Evolutionary conservation across 2,888 invertebrate species (phyloP).

Genomic region (Mesopsocus fuscifrons): DNA sequence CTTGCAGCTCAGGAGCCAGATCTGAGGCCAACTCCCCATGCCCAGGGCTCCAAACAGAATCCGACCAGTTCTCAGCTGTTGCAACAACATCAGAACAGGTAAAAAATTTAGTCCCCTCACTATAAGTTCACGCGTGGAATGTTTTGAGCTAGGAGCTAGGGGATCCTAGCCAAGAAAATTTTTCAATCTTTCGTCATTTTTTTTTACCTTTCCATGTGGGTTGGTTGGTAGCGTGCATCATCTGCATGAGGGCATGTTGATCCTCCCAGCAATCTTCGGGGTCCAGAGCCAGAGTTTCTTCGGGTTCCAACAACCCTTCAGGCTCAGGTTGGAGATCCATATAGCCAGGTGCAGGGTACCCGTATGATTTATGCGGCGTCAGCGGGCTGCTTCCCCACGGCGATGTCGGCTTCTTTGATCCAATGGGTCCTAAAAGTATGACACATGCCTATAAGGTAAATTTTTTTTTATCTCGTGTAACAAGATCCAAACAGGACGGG

Average conservation of each 20-base stretch:
- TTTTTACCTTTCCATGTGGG: constrained; percentile 6
- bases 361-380: constrained; percentile 8
- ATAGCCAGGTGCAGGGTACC: constrained; percentile 12
- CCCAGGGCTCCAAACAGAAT: neutral
- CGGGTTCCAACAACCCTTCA: constrained; percentile 10
- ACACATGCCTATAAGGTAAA: too few species aligned
- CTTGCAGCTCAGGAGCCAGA: neutral
- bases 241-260: neutral
- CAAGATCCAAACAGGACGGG: too few species aligned
- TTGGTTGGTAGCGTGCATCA: neutral
- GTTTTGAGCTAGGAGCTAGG: neutral
- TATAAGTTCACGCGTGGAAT: too few species aligned
- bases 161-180: neutral
- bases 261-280: constrained; percentile 4
- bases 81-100: neutral
- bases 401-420: constrained; percentile 21
- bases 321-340: constrained; percentile 16
- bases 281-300: neutral
- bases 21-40: neutral
- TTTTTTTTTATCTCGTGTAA: too few species aligned
- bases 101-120: too few species aligned
- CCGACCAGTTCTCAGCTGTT: constrained; percentile 5
- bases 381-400: constrained; percentile 12
- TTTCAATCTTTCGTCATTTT: neutral
- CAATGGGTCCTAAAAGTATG: constrained; percentile 25